These are phyloP conservation scores for Noctuana brunneofusca DNA, from an alignment of 2,888 invertebrate species.

Conservation along the genomic window DNA sequence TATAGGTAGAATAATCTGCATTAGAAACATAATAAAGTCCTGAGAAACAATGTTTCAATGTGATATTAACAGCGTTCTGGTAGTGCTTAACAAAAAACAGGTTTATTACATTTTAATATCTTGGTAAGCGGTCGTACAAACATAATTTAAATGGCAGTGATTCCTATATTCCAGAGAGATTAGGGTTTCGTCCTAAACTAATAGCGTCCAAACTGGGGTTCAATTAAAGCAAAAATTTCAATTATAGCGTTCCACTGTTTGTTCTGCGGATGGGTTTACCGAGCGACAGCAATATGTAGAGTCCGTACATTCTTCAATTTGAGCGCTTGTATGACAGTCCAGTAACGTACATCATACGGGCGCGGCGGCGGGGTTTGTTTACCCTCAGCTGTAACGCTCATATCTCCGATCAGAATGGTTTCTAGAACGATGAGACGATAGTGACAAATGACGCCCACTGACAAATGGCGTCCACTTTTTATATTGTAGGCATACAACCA, in stretches of 20 bases:
- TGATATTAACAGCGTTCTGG: too few relatives aligned
- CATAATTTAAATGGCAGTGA: background rate
- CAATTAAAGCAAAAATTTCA: slow-evolving; percentile 41
- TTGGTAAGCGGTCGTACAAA: background rate
- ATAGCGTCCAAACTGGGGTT: slow-evolving; percentile 36
- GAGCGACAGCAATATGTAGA: background rate
- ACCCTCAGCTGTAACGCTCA: background rate
- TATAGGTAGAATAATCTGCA: background rate
- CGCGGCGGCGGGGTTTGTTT: background rate
- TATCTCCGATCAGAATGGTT: background rate
- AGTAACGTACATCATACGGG: background rate
- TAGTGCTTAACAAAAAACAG: too few relatives aligned
- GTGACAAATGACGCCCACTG: background rate
- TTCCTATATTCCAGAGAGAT: background rate
- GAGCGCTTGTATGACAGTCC: background rate
- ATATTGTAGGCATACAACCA: too few relatives aligned
- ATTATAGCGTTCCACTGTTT: slow-evolving; percentile 37
- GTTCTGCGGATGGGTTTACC: slow-evolving; percentile 27
- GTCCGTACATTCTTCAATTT: background rate
- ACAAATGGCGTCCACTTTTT: too few relatives aligned
- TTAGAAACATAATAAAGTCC: background rate
- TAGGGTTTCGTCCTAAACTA: slow-evolving; percentile 34
- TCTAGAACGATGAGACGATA: background rate
- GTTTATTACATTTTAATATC: too few relatives aligned
- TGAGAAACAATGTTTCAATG: too few relatives aligned